Evolutionary conservation across 2,888 invertebrate genomes (phyloP).

Genomic region (Tinea trinotella): DNA sequence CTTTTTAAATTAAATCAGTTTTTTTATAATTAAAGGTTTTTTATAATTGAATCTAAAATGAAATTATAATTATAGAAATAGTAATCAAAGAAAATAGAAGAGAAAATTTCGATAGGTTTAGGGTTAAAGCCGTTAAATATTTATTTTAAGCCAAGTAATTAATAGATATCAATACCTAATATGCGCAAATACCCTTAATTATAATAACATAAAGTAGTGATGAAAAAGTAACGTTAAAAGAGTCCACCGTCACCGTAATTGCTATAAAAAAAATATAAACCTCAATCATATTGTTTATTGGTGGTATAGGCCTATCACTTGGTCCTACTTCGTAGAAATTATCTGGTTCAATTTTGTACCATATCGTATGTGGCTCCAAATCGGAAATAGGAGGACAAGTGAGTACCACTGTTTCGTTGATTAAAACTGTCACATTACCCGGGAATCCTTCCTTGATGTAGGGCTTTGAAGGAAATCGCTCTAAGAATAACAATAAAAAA

Average conservation of each 20-base stretch:
- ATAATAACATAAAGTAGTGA: too few species aligned
- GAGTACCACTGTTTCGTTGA: constrained; percentile 80
- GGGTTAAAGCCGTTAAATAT: too few species aligned
- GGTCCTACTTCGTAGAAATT: constrained; percentile 44
- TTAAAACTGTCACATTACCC: constrained; percentile 82
- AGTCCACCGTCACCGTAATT: constrained; percentile 43
- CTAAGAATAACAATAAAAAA: constrained; percentile 51
- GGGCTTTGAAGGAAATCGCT: constrained; percentile 87
- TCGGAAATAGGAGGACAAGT: constrained; percentile 88
- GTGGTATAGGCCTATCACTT: constrained; percentile 54
- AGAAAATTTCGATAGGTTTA: too few species aligned
- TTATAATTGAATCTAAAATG: too few species aligned
- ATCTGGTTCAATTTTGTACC: constrained; percentile 75
- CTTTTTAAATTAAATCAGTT: too few species aligned
- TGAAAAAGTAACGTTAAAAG: too few species aligned
- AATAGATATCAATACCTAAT: too few species aligned
- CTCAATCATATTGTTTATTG: constrained; percentile 47
- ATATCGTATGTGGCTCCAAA: constrained; percentile 85
- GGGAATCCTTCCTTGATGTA: constrained; percentile 87
- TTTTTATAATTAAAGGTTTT: too few species aligned
- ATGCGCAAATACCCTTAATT: too few species aligned
- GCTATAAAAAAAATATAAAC: constrained; percentile 44
- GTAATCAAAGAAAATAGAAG: too few species aligned
- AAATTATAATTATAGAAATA: too few species aligned
- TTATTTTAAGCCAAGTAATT: too few species aligned